Percentiles rank a stretch among this genome's conserved stretches.
Conservation (phyloP, 2,113 vertebrate species). For the Chinchilla lanigera region DNA sequence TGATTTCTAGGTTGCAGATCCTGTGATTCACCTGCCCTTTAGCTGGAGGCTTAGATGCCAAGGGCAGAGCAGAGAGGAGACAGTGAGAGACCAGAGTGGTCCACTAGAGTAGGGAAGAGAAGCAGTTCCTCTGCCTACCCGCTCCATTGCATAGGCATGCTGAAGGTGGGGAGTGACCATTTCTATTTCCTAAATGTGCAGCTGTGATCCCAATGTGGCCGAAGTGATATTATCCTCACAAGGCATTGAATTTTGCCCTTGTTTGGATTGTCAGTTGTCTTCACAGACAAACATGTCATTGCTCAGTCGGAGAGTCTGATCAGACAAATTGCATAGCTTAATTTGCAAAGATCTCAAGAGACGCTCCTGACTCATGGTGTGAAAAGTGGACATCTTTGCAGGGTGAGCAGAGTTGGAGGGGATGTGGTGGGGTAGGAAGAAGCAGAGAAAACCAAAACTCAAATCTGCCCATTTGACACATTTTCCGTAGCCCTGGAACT, state of each 20-base stretch:
- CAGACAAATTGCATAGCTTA: not conserved
- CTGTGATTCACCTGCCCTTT: not conserved
- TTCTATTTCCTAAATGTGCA: not conserved
- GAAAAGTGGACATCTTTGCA: not conserved
- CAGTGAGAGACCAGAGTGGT: not conserved
- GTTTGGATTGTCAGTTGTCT: not conserved
- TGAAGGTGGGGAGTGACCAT: not conserved
- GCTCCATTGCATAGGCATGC: not conserved
- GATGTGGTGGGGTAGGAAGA: not conserved
- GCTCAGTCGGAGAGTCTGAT: not conserved
- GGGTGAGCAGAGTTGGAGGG: not conserved
- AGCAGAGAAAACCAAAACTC: not conserved
- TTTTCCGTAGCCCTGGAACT: not conserved
- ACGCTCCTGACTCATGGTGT: not conserved
- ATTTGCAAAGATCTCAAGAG: not conserved
- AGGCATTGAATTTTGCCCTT: not conserved
- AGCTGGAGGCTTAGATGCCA: not conserved
- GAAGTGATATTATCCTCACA: not conserved
- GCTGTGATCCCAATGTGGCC: not conserved
- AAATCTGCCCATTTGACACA: not conserved
- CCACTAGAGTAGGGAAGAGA: not conserved
- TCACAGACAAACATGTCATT: not conserved
- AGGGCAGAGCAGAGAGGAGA: not conserved
- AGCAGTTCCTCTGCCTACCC: not conserved
- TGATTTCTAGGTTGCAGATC: not conserved